Base-by-base conservation (phyloP, 2,113 vertebrate genomes). In the Lonchura striata region DNA sequence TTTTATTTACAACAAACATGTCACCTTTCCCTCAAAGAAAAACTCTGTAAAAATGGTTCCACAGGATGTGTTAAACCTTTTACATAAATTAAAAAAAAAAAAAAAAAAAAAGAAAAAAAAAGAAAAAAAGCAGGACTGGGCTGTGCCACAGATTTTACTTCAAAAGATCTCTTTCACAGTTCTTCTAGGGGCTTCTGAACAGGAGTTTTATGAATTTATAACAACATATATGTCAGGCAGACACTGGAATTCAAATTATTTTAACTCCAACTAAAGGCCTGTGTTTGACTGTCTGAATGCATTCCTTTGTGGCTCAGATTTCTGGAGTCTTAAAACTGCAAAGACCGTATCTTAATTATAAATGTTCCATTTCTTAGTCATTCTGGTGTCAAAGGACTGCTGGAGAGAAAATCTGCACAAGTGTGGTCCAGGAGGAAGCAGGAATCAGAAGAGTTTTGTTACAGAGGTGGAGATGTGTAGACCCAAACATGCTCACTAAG, bases 161-260 rank as follows among this genome's bases (percentile, higher is more conserved):
- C 74, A 74, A 93, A 95, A 30, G 72, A 69, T 59, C 69, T 86
- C 94, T 92, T 96, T 96, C 82, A 93, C 10, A n/a, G 82, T 46
- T 52, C 54, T 78, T 93, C 72, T 52, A 86, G 76, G 46, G 52
- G 37, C 56, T 90, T 70, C 76, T 93, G 80, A 92, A 88, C 82
- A 80, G 93, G 47, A 85, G 88, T 87, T 91, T 88, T 92, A 95
- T 86, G 65, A 81, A 93, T 95, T 96, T 90, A n/a, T 74, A 94
- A 94, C 88, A 96, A 96, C 90, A 83, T 96, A 77, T 81, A 94
- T 94, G 82, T 81, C 90, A 94, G 60, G 60, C 92, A 95, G 95
- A 83, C 93, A 90, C 64, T 96, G 94, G 95, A 96, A 97, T 96
- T 97, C 94, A 92, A 92, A 82, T 96, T 86, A 95, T 96, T 97